phyloP scores from a whole-genome alignment of 2,797 vertebrate genomes.

The Cuniculus paca region DNA sequence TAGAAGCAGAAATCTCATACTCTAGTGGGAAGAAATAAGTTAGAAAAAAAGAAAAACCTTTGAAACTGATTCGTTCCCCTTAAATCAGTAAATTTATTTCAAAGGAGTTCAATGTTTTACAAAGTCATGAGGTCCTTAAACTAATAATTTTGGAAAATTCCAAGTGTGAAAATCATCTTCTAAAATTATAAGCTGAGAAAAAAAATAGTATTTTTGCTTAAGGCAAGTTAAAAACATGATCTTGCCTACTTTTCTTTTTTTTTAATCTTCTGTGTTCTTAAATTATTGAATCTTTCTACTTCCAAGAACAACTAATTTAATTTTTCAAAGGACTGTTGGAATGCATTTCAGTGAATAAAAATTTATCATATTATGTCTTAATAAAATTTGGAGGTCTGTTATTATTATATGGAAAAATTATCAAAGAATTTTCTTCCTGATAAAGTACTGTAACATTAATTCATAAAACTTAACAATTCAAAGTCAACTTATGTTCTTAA shows the following conservation, averaged over 20 bases:
- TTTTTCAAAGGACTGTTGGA: constrained; percentile 67
- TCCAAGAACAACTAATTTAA: constrained; percentile 79
- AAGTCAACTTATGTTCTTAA: constrained; percentile 52
- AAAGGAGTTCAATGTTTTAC: constrained; percentile 13
- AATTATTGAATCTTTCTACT: constrained; percentile 63
- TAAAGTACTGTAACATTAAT: constrained; percentile 23
- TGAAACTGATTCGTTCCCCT: constrained; percentile 16
- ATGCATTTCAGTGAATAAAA: constrained; percentile 64
- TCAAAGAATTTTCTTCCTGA: constrained; percentile 43
- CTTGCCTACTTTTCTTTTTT: constrained; percentile 46
- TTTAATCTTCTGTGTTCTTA: constrained; percentile 50
- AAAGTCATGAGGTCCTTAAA: constrained; percentile 58
- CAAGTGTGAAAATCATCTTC: constrained; percentile 59
- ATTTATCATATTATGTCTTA: constrained; percentile 55
- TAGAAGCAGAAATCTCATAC: not conserved
- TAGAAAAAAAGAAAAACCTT: constrained; percentile 12
- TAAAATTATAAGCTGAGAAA: constrained; percentile 45
- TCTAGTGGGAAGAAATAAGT: not conserved
- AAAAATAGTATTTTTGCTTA: constrained; percentile 62
- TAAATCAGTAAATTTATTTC: constrained; percentile 62
- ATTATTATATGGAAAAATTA: constrained; percentile 46
- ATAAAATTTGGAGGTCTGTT: constrained; percentile 48
- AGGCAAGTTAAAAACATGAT: constrained; percentile 59
- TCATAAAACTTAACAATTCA: not conserved
- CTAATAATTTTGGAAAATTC: constrained; percentile 61